A percentile compares a stretch with the other conserved stretches of the same genome.
phyloP scores from a whole-genome alignment of 1,140 invertebrate species.

The Mycetomoellerius zeteki region DNA sequence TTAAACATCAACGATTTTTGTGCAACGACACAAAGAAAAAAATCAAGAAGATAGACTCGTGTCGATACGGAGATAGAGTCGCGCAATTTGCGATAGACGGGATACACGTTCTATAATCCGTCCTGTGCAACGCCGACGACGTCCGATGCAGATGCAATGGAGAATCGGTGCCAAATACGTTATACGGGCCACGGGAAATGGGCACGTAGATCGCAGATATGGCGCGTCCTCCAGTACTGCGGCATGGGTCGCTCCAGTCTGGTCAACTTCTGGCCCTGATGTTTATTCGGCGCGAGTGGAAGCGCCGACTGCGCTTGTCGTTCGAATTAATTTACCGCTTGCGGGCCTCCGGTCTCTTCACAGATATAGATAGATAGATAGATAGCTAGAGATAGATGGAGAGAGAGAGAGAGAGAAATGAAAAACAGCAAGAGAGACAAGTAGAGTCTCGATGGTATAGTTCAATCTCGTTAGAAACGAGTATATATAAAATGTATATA shows the following conservation, averaged over 20 bases:
- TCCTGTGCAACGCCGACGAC: slow-evolving; percentile 60
- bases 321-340: slow-evolving; percentile 81
- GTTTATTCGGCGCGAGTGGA: slow-evolving; percentile 78
- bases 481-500: background rate
- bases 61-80: slow-evolving; percentile 51
- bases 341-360: slow-evolving; percentile 59
- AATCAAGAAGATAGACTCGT: background rate
- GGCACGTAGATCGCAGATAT: slow-evolving; percentile 69
- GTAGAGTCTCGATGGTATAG: background rate
- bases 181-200: slow-evolving; percentile 70
- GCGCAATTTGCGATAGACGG: slow-evolving; percentile 65
- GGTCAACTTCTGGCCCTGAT: slow-evolving; percentile 83
- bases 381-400: background rate
- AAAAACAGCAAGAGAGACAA: background rate
- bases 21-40: background rate
- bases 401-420: background rate
- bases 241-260: slow-evolving; percentile 47
- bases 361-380: slow-evolving; percentile 41
- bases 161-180: slow-evolving; percentile 75
- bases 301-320: slow-evolving; percentile 80
- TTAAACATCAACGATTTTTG: background rate
- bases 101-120: slow-evolving; percentile 54
- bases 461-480: slow-evolving; percentile 35
- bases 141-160: slow-evolving; percentile 77
- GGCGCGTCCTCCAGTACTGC: slow-evolving; percentile 56